Conservation (phyloP, 2,888 invertebrate species). For the Nectonema munidae region DNA sequence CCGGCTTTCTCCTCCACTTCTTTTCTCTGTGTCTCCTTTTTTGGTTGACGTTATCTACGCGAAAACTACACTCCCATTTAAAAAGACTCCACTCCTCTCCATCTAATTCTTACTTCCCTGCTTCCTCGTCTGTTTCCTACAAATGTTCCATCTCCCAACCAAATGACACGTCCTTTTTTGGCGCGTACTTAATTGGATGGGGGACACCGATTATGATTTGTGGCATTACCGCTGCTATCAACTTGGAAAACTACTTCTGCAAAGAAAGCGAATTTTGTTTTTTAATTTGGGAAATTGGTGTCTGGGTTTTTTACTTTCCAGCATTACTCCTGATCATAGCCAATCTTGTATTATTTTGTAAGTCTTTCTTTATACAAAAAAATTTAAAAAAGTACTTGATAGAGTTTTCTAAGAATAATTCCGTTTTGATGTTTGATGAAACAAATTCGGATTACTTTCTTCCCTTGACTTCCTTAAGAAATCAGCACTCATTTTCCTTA, state of each 20-base stretch:
- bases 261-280: slow-evolving; percentile 1
- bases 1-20: neutral
- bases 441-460: too few relatives aligned
- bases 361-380: too few relatives aligned
- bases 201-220: slow-evolving; percentile 1
- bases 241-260: slow-evolving; percentile 2
- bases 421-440: too few relatives aligned
- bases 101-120: too few relatives aligned
- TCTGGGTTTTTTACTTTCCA: slow-evolving; percentile 1
- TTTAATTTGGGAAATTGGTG: neutral
- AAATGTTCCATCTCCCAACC: neutral
- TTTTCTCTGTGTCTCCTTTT: slow-evolving; percentile 2
- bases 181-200: slow-evolving; percentile 1
- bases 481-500: too few relatives aligned
- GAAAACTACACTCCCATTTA: neutral
- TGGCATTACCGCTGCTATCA: slow-evolving; percentile 9
- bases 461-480: too few relatives aligned
- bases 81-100: neutral
- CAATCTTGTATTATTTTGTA: neutral
- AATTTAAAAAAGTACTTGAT: too few relatives aligned
- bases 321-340: neutral
- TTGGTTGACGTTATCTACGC: slow-evolving; percentile 8
- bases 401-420: too few relatives aligned
- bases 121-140: too few relatives aligned
- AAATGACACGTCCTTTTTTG: neutral